Evolutionary conservation across 2,113 vertebrate genomes (phyloP), one percentile per base, ranked within the genome.

Genomic region (Cavia aperea): DNA sequence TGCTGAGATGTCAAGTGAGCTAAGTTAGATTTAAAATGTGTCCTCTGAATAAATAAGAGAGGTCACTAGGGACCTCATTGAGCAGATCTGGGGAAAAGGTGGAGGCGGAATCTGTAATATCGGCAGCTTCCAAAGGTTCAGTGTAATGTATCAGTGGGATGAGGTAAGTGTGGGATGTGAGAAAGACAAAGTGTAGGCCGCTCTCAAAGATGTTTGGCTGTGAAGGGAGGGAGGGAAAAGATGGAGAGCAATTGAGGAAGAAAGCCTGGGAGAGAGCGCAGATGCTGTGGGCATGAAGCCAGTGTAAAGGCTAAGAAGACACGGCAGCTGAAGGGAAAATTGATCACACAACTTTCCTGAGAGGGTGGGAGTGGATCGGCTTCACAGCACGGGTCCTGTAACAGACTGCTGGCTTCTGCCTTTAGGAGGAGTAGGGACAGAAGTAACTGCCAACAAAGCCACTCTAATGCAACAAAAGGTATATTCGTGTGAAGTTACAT

Each of bases 121-220:
- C 58, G 1, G 86, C 94, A 78, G 94, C 89, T 95, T 89, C 77
- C 60, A 89, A 92, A 92, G 93, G 87, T 92, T 96, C 62, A 46
- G 1, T 94, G 93, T 93, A 85, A 94, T 91, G 0, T 39, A 94
- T 93, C 94, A 93, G 94, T 92, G 77, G 91, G 94, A 87, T 77
- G 94, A 94, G 84, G 56, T 77, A 65, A 29, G 94, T 89, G 96
- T 93, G 91, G 96, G 96, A 96, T 91, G 96, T 96, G 96, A 93
- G 94, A 95, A 95, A 96, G 94, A 91, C 89, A 19, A 54, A 81
- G 91, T 79, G 94, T 93, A 86, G 96, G 96, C 96, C 92, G 96
- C 96, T 95, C 96, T 95, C 72, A 8, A 33, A 94, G 89, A 75
- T 85, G 89, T 94, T 54, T 88, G 94, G 86, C 93, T 96, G 90